Evolutionary conservation across 2,888 invertebrate genomes (phyloP).

Genomic region (Cosmia trapezina): DNA sequence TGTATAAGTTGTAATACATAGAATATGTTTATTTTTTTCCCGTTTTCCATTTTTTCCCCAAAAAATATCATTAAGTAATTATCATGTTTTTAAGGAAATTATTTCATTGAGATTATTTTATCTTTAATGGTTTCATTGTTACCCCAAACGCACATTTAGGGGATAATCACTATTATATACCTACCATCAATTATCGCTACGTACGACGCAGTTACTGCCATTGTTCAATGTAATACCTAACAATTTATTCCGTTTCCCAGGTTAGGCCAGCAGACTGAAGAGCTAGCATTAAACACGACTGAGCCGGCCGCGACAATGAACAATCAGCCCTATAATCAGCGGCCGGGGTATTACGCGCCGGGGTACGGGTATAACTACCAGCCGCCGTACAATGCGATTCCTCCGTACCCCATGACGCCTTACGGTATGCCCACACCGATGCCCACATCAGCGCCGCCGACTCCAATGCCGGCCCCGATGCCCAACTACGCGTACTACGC

Average conservation of each 20-base stretch:
- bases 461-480: conserved; percentile 78
- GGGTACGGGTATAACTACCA: conserved; percentile 78
- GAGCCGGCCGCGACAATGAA: conserved; percentile 81
- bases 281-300: conserved; percentile 75
- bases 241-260: conserved; percentile 73
- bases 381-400: conserved; percentile 75
- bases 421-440: conserved; percentile 81
- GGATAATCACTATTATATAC: not conserved
- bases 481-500: conserved; percentile 78
- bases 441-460: conserved; percentile 71
- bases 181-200: not conserved
- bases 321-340: conserved; percentile 82
- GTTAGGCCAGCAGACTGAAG: conserved; percentile 85
- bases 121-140: conserved; percentile 4
- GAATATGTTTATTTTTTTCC: not conserved
- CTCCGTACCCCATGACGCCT: conserved; percentile 80
- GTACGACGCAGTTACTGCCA: not conserved
- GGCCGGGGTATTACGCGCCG: conserved; percentile 80
- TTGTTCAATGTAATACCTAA: conserved; percentile 27
- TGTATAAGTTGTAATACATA: not conserved
- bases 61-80: not conserved
- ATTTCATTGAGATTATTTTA: not conserved
- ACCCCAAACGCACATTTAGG: not conserved
- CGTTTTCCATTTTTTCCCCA: too few species aligned
- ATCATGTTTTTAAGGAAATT: not conserved